Evolutionary conservation across 2,113 vertebrate genomes (phyloP), one percentile per base, ranked within the genome.

Genomic region (Xenopus laevis): DNA sequence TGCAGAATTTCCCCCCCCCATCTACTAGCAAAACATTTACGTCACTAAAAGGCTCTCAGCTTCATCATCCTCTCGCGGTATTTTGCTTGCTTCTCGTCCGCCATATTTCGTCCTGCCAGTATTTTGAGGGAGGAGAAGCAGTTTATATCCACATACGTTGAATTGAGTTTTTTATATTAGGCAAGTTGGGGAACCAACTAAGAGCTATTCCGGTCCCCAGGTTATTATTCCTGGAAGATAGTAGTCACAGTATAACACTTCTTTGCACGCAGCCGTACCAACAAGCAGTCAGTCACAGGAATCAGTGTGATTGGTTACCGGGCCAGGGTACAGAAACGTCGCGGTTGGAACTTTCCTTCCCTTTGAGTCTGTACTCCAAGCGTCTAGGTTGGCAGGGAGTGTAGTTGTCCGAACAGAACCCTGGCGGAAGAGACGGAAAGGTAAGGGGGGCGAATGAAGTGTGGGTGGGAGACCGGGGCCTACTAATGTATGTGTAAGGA

Each of bases 71-170:
- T 74, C 72, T 74, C 65, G 72, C 72, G 72, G 65, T 64, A 68
- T 74, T 55, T 74, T 50, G 30, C n/a, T 65, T 65, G 62, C 47
- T 61, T 73, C 71, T 58, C 65, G 65, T 61, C 65, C 65, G 72
- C 72, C 72, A 74, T 74, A 74, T 74, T 74, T 61, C 53, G 33
- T 50, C 64, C 65, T 74, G 55, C 65, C 44, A 74, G 65, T 74
- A 68, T 74, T 74, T 74, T 74, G 72, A 65, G 53, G 64, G 50
- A 68, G 55, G 20, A 68, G 72, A 68, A 65, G 63, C 12, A 68
- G 72, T 68, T 50, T 13, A 40, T 5, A 40, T 44, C 18, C 18
- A 23, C 68, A 45, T 40, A 40, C 64, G 40, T 20, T 33, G 4
- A 47, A 50, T 50, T 13, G 33, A 50, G 15, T 16, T 50, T 2